phyloP scores from a whole-genome alignment of 2,113 vertebrate genomes.

The Malurus cyaneus region DNA sequence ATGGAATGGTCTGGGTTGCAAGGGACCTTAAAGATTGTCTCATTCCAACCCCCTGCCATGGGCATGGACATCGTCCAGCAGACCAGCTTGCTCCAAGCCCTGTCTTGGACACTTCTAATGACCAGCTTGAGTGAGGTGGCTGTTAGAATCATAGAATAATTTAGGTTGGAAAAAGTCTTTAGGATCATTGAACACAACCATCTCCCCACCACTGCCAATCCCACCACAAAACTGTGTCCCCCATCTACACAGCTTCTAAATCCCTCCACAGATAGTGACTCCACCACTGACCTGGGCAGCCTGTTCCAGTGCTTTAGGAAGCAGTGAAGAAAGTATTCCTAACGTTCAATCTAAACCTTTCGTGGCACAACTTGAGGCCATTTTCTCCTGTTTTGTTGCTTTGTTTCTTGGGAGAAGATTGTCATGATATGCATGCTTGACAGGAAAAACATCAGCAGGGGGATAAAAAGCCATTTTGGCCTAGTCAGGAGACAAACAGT shows the following conservation, averaged over 20 bases:
- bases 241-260: not conserved
- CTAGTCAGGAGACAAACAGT: not conserved
- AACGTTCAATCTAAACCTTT: not conserved
- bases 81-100: not conserved
- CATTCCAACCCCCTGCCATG: rapidly evolving
- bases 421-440: not conserved
- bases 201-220: too few species aligned
- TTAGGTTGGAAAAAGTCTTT: not conserved
- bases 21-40: not conserved
- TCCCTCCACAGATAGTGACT: not conserved
- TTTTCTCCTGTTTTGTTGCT: not conserved
- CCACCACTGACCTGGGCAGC: not conserved
- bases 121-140: not conserved
- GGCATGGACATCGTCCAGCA: not conserved
- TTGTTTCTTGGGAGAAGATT: not conserved
- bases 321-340: not conserved
- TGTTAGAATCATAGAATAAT: not conserved
- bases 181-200: not conserved
- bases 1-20: not conserved
- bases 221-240: not conserved
- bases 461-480: not conserved
- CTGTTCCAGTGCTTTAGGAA: not conserved
- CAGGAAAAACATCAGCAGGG: not conserved
- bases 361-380: not conserved
- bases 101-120: not conserved